phyloP scores from a whole-genome alignment of 2,888 invertebrate genomes.

The Nomada ruficornis region DNA sequence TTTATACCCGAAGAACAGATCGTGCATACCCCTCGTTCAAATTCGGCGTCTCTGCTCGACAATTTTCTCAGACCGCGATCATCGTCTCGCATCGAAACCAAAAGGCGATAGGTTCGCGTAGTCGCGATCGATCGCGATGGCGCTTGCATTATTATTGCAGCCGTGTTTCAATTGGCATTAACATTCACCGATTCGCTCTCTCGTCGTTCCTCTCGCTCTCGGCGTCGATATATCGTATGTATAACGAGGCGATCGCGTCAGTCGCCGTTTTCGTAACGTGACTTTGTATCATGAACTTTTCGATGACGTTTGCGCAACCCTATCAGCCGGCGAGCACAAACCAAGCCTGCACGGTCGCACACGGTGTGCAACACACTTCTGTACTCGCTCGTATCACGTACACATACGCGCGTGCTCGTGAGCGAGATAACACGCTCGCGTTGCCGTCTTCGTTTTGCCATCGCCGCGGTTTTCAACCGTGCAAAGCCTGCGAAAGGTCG shows the following conservation, averaged over 20 bases:
- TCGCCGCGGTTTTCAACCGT: slow-evolving; percentile 16
- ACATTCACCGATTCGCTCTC: slow-evolving; percentile 70
- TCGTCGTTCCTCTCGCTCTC: slow-evolving; percentile 60
- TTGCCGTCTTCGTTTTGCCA: slow-evolving; percentile 6
- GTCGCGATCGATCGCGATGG: slow-evolving; percentile 10
- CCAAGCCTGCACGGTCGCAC: slow-evolving; percentile 31
- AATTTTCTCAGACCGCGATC: neutral
- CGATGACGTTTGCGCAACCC: slow-evolving; percentile 81
- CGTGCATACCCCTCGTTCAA: too few relatives aligned
- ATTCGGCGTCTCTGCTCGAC: too few relatives aligned
- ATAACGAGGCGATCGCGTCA: slow-evolving; percentile 63
- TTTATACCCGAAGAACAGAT: too few relatives aligned
- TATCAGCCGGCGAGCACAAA: slow-evolving; percentile 66
- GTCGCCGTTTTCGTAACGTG: slow-evolving; percentile 77
- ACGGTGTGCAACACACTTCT: slow-evolving; percentile 43
- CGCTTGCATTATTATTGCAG: slow-evolving; percentile 64
- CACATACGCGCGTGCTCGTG: slow-evolving; percentile 7
- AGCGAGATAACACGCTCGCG: slow-evolving; percentile 42
- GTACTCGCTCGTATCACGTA: slow-evolving; percentile 26
- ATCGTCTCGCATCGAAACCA: neutral
- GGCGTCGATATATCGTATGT: slow-evolving; percentile 46
- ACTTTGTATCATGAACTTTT: slow-evolving; percentile 84
- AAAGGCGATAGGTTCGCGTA: neutral
- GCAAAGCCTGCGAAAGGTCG: neutral
- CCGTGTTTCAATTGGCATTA: slow-evolving; percentile 72